These are phyloP conservation scores for Microplitis mediator DNA, from an alignment of 1,140 invertebrate genomes.

Conservation along the genomic window DNA sequence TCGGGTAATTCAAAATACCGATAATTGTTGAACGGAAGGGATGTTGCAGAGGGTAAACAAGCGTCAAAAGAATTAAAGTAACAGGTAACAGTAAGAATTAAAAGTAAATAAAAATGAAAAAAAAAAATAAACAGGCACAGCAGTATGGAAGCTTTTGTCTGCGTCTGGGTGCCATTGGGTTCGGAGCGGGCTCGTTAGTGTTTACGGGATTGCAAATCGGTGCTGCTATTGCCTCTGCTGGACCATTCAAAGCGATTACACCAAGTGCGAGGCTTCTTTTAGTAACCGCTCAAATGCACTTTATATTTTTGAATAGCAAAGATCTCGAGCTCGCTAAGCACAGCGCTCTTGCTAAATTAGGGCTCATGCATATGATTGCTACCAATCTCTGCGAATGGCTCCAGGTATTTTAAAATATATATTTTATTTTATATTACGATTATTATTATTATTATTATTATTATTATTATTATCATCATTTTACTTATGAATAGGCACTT, in stretches of 20 bases:
- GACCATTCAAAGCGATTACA: constrained; percentile 63
- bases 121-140: constrained; percentile 60
- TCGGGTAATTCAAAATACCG: constrained; percentile 12
- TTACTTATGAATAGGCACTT: constrained; percentile 54
- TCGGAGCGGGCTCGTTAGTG: constrained; percentile 71
- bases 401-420: constrained; percentile 61
- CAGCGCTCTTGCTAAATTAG: constrained; percentile 74
- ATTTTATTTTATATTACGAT: neutral
- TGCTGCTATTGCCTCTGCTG: constrained; percentile 64
- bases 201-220: constrained; percentile 71
- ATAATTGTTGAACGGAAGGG: constrained; percentile 17
- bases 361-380: constrained; percentile 84
- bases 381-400: constrained; percentile 84
- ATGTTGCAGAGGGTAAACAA: constrained; percentile 52
- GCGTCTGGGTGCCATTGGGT: constrained; percentile 79
- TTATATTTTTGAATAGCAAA: constrained; percentile 70
- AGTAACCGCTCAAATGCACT: constrained; percentile 71
- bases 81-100: constrained; percentile 42
- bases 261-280: constrained; percentile 66
- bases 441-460: neutral
- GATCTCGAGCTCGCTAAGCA: constrained; percentile 69
- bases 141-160: constrained; percentile 81
- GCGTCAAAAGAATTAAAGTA: constrained; percentile 31
- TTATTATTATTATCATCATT: neutral
- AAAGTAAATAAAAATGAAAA: constrained; percentile 3